Conservation (phyloP, 2,797 vertebrate species). For the Darevskia nairensis region DNA sequence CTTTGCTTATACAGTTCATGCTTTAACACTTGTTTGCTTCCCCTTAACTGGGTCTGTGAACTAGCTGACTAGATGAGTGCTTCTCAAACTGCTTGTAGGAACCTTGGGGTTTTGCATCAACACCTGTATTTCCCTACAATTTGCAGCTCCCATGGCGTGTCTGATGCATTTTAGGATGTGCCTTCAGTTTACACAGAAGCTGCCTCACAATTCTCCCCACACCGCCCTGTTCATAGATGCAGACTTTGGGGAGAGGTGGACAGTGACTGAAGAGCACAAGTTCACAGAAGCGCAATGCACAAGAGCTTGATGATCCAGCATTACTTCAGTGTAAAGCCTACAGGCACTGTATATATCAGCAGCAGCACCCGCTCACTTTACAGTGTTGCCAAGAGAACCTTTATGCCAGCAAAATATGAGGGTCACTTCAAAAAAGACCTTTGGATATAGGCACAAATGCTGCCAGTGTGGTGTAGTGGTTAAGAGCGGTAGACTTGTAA, state of each 20-base stretch:
- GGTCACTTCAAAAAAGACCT: neutral
- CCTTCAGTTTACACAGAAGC: too few species aligned
- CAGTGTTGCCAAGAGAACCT: neutral
- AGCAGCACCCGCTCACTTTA: neutral
- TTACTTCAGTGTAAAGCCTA: neutral
- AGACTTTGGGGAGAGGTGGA: neutral
- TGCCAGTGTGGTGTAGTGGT: too few species aligned
- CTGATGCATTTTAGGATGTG: too few species aligned
- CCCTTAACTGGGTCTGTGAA: too few species aligned
- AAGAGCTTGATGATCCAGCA: neutral
- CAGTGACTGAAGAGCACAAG: neutral
- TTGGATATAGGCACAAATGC: neutral
- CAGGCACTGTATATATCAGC: neutral
- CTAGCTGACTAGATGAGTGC: too few species aligned
- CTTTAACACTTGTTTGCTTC: too few species aligned
- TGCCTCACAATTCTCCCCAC: neutral
- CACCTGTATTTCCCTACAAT: too few species aligned
- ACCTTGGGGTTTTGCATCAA: too few species aligned
- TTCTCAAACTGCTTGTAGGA: too few species aligned
- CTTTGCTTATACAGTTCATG: too few species aligned
- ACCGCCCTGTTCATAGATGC: neutral
- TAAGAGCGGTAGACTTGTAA: too few species aligned
- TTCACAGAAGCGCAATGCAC: neutral
- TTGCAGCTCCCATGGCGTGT: too few species aligned
- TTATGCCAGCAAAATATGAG: neutral